Percentiles rank a stretch among this genome's conserved stretches.
These are phyloP conservation scores for Mungos mungo DNA, from an alignment of 2,113 vertebrate genomes.

Conservation along the genomic window DNA sequence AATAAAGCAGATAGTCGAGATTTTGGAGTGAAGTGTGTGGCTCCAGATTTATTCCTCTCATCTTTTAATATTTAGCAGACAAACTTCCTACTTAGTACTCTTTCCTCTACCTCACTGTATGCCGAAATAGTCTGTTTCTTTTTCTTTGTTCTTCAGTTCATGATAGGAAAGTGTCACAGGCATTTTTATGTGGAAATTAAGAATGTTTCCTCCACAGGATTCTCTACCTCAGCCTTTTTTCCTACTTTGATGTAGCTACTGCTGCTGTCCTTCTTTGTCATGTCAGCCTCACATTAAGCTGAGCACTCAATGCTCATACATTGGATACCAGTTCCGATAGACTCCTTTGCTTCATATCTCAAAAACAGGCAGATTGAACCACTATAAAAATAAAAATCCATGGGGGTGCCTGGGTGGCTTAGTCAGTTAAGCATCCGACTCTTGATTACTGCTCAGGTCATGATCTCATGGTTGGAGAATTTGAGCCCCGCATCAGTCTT, in stretches of 20 bases:
- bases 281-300: too few relatives aligned
- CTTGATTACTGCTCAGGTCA: too few relatives aligned
- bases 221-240: background rate
- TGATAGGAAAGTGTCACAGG: background rate
- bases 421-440: too few relatives aligned
- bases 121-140: background rate
- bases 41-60: background rate
- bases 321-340: too few relatives aligned
- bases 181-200: background rate
- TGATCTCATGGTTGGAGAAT: too few relatives aligned
- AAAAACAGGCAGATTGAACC: background rate
- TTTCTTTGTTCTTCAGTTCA: background rate
- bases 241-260: background rate
- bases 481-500: too few relatives aligned
- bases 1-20: background rate
- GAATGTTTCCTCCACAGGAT: background rate
- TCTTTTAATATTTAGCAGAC: background rate
- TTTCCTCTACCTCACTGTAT: background rate
- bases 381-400: background rate
- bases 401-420: too few relatives aligned
- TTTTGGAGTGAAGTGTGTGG: background rate
- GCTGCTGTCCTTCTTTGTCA: background rate
- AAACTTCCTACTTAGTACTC: background rate
- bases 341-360: background rate
- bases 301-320: rapidly evolving